A percentile compares a stretch with the other conserved stretches of the same genome.
These are phyloP conservation scores for Leptopilina syphax DNA, from an alignment of 2,888 invertebrate species.

Conservation along the genomic window DNA sequence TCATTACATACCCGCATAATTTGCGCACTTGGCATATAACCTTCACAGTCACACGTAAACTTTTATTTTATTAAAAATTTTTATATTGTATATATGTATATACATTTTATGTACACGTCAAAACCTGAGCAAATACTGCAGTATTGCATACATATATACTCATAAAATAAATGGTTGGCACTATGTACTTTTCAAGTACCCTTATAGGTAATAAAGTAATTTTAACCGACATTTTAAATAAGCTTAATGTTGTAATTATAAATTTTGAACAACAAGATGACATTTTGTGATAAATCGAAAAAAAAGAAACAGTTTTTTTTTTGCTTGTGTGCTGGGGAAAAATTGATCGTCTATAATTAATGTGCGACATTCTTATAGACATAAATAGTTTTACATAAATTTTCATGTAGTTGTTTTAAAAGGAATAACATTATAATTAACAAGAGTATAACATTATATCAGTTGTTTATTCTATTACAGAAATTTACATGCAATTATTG, in stretches of 20 bases:
- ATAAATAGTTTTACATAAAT: not conserved
- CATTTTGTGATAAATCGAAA: not conserved
- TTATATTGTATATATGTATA: not conserved
- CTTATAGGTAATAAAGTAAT: constrained; percentile 7
- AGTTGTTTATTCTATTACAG: not conserved
- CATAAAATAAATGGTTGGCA: constrained; percentile 12
- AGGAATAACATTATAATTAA: constrained; percentile 8
- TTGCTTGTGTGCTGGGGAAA: not conserved
- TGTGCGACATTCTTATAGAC: not conserved
- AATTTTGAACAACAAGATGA: not conserved
- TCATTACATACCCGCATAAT: constrained; percentile 41
- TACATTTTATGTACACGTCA: not conserved
- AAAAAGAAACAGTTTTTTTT: not conserved
- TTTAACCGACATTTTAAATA: constrained; percentile 15
- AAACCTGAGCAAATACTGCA: constrained; percentile 18
- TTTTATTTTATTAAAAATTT: constrained; percentile 33
- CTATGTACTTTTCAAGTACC: constrained; percentile 15
- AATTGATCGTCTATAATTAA: not conserved
- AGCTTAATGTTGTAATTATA: not conserved
- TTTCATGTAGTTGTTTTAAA: not conserved
- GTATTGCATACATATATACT: not conserved
- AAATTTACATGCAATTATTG: not conserved
- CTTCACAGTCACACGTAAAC: constrained; percentile 22
- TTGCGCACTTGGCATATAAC: constrained; percentile 34
- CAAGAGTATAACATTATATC: not conserved